phyloP scores from a whole-genome alignment of 2,113 vertebrate genomes.

The Entelurus aequoreus region DNA sequence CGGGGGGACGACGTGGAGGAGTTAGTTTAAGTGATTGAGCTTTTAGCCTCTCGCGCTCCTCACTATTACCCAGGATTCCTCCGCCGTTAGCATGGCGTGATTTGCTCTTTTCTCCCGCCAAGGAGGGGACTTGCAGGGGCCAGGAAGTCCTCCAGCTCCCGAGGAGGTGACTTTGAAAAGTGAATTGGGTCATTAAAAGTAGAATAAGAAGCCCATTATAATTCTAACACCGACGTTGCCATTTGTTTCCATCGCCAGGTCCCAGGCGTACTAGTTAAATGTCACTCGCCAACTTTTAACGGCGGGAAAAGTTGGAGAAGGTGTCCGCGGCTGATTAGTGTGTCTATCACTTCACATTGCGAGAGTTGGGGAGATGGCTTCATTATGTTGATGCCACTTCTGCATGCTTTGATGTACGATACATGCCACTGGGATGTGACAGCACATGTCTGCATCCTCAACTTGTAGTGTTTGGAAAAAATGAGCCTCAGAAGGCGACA shows the following conservation, averaged over 20 bases:
- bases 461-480: no score
- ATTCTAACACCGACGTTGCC: constrained; percentile 62
- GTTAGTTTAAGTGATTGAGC: constrained; percentile 49
- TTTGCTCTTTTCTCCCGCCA: constrained; percentile 65
- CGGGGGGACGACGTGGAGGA: constrained; percentile 24
- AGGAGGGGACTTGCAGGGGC: constrained; percentile 49
- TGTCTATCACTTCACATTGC: constrained; percentile 34
- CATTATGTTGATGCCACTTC: background rate
- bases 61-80: constrained; percentile 28
- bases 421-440: background rate
- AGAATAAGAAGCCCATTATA: constrained; percentile 64
- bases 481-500: no score
- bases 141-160: constrained; percentile 39
- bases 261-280: constrained; percentile 65
- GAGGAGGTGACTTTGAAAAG: constrained; percentile 69
- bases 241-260: constrained; percentile 68
- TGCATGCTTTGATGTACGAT: background rate
- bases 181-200: constrained; percentile 72
- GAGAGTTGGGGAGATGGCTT: constrained; percentile 1
- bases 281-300: constrained; percentile 69
- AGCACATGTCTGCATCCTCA: background rate
- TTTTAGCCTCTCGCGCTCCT: constrained; percentile 42
- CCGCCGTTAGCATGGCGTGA: constrained; percentile 42
- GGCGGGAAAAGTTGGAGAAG: constrained; percentile 52
- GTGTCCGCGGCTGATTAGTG: constrained; percentile 55